These are phyloP conservation scores for Catalaphyllia jardinei DNA, from an alignment of 64 coral and sea anemone genomes.

Conservation along the genomic window DNA sequence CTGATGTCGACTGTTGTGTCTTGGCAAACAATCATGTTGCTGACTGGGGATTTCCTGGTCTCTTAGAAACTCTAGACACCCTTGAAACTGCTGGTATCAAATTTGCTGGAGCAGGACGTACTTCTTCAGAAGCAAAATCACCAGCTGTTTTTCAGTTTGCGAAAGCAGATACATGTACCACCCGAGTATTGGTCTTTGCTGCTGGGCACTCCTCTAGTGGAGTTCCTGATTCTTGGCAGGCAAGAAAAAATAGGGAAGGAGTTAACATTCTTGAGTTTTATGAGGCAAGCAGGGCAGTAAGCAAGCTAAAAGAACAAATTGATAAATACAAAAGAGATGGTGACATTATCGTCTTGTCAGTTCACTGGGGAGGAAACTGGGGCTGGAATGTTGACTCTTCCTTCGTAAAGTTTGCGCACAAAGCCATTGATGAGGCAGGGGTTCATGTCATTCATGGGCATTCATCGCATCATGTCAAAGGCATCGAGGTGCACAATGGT, in stretches of 20 bases:
- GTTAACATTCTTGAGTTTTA: constrained; percentile 75
- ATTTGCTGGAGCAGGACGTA: constrained; percentile 75
- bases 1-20: constrained; percentile 80
- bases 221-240: constrained; percentile 72
- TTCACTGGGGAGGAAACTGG: constrained; percentile 96
- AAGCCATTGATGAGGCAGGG: constrained; percentile 81
- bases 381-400: constrained; percentile 69
- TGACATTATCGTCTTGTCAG: constrained; percentile 70
- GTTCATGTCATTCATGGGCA: constrained; percentile 88
- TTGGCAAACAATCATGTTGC: constrained; percentile 88
- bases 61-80: constrained; percentile 64
- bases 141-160: constrained; percentile 72
- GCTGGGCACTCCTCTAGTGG: constrained; percentile 84
- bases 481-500: constrained; percentile 78
- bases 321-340: constrained; percentile 62
- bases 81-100: constrained; percentile 57
- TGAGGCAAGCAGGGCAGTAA: constrained; percentile 29
- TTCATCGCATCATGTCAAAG: constrained; percentile 92
- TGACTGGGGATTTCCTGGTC: constrained; percentile 89
- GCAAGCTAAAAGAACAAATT: constrained; percentile 40
- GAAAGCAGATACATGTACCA: constrained; percentile 17
- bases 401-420: constrained; percentile 85
- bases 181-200: constrained; percentile 74
- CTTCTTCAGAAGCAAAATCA: constrained; percentile 53
- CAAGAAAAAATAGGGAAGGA: constrained; percentile 48